A percentile compares a stretch with the other conserved stretches of the same genome.
phyloP scores from a whole-genome alignment of 2,113 vertebrate species.

The Mandrillus leucophaeus region DNA sequence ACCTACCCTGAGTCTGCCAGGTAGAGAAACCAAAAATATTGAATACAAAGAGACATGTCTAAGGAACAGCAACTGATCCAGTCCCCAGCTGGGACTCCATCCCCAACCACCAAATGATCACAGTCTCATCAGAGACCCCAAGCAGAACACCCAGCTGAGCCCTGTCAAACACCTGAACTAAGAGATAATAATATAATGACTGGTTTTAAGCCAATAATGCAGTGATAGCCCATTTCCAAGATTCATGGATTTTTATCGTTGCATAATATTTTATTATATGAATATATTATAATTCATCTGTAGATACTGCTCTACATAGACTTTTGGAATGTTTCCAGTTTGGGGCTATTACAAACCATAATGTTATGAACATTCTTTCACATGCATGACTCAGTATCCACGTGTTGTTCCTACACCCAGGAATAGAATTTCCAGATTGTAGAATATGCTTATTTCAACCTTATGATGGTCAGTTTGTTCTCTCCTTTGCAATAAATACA shows the following conservation, averaged over 20 bases:
- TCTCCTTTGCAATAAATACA: background rate
- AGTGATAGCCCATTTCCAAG: background rate
- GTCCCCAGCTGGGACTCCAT: background rate
- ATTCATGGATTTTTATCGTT: background rate
- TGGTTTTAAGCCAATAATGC: background rate
- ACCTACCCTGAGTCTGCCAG: background rate
- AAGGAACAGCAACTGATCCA: background rate
- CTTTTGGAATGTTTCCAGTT: background rate
- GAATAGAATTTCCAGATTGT: background rate
- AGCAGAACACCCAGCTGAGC: background rate
- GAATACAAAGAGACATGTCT: background rate
- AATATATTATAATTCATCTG: too few species aligned
- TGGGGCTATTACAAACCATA: background rate
- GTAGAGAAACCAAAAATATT: background rate
- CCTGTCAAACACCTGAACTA: background rate
- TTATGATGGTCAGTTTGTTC: background rate
- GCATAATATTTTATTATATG: background rate
- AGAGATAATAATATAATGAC: background rate
- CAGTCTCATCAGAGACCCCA: background rate
- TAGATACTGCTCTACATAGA: background rate
- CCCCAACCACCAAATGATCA: background rate
- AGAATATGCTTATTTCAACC: background rate
- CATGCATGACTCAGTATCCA: background rate
- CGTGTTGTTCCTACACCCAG: background rate
- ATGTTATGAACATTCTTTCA: background rate